Percentiles rank a stretch among this genome's conserved stretches.
Conservation (phyloP, 2,797 vertebrate genomes). For the Siniperca scherzeri region DNA sequence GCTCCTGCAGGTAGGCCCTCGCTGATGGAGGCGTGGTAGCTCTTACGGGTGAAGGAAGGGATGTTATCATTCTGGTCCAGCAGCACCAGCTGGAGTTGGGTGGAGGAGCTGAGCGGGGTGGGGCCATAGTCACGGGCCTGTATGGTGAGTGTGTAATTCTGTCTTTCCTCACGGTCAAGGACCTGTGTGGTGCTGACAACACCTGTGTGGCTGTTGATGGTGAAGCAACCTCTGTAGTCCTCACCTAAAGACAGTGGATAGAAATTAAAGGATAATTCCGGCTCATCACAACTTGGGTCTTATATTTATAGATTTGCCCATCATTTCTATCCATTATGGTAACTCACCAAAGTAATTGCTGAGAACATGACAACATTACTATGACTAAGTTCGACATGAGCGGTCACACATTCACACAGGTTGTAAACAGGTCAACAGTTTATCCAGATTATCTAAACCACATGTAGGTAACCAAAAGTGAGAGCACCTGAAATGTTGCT, state of each 20-base stretch:
- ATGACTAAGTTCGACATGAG: not conserved
- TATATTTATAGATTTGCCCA: not conserved
- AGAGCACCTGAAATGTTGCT: too few species aligned
- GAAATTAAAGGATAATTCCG: not conserved
- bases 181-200: slow-evolving; percentile 84
- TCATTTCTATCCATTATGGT: not conserved
- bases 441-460: not conserved
- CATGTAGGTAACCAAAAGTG: not conserved
- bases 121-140: slow-evolving; percentile 89
- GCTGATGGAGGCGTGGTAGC: slow-evolving; percentile 86
- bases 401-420: not conserved
- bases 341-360: not conserved
- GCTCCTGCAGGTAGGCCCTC: slow-evolving; percentile 88
- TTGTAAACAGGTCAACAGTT: not conserved
- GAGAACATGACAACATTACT: not conserved
- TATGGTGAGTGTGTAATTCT: slow-evolving; percentile 89
- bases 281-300: not conserved
- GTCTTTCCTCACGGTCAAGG: slow-evolving; percentile 90
- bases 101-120: slow-evolving; percentile 81
- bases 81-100: slow-evolving; percentile 85
- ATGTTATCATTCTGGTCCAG: slow-evolving; percentile 94
- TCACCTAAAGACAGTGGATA: slow-evolving; percentile 80
- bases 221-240: slow-evolving; percentile 87
- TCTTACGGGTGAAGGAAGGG: slow-evolving; percentile 85
- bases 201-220: slow-evolving; percentile 88